phyloP scores from a whole-genome alignment of 2,888 invertebrate species.

The Spodoptera exigua region DNA sequence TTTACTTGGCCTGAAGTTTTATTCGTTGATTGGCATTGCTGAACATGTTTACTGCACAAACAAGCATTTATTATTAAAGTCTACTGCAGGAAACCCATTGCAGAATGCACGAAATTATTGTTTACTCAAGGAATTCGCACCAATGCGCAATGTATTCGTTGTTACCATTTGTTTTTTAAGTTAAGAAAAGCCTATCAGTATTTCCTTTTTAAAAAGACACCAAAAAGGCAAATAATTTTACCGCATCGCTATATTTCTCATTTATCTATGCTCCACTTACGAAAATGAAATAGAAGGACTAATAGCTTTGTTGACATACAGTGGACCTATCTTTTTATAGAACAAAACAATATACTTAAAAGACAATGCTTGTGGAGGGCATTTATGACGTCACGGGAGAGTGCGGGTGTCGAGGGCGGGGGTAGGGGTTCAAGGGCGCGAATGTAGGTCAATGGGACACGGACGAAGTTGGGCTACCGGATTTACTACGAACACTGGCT shows the following conservation, averaged over 20 bases:
- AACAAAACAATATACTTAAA: slow-evolving; percentile 66
- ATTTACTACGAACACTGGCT: slow-evolving; percentile 62
- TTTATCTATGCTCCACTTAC: slow-evolving; percentile 2
- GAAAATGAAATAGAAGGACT: slow-evolving; percentile 11
- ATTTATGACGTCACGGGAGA: slow-evolving; percentile 83
- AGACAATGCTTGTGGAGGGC: slow-evolving; percentile 73
- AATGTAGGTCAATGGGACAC: slow-evolving; percentile 85
- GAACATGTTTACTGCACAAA: slow-evolving; percentile 33
- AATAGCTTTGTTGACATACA: slow-evolving; percentile 59
- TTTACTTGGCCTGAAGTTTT: slow-evolving; percentile 28
- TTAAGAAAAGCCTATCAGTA: no score
- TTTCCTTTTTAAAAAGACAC: not conserved
- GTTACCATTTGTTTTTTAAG: no score
- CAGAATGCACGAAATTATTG: slow-evolving; percentile 12
- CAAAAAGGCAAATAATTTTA: not conserved
- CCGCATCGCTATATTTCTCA: slow-evolving; percentile 4
- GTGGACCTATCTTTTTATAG: slow-evolving; percentile 53
- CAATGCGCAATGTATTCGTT: no score
- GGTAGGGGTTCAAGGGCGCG: slow-evolving; percentile 84
- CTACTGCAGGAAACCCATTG: slow-evolving; percentile 28
- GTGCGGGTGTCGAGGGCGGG: slow-evolving; percentile 57
- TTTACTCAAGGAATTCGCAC: not conserved
- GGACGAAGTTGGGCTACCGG: slow-evolving; percentile 72
- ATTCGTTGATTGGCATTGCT: slow-evolving; percentile 44
- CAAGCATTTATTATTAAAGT: slow-evolving; percentile 34